phyloP scores from a whole-genome alignment of 2,888 invertebrate species.

The Ormyrus pomaceus region DNA sequence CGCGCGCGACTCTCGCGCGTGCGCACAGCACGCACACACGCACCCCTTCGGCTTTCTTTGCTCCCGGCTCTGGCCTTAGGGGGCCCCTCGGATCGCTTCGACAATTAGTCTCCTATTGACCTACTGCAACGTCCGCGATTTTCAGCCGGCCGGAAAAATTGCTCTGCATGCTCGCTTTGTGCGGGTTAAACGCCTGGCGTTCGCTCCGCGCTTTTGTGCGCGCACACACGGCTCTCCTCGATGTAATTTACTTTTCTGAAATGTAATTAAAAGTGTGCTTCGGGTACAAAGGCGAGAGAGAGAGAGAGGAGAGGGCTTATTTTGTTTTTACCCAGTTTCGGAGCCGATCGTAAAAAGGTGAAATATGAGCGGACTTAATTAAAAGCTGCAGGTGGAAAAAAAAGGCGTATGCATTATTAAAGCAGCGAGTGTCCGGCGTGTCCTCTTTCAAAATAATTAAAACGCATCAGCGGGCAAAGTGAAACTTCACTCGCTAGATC shows the following conservation, averaged over 20 bases:
- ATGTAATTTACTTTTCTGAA: neutral
- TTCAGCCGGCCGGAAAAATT: conserved; percentile 46
- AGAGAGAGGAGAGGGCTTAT: neutral
- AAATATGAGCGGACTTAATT: neutral
- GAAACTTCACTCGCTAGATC: conserved; percentile 7
- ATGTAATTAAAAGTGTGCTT: too few relatives aligned
- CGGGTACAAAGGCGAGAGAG: too few relatives aligned
- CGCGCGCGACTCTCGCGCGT: conserved; percentile 53
- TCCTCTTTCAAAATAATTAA: conserved; percentile 13
- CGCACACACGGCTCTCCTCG: neutral
- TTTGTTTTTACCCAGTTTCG: neutral
- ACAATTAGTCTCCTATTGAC: conserved; percentile 72
- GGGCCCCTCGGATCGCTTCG: conserved; percentile 62
- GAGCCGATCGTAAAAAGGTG: neutral
- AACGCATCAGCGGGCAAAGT: neutral
- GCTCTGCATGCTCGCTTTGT: conserved; percentile 10
- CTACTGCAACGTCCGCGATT: conserved; percentile 59
- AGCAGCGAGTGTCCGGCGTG: neutral
- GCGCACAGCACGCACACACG: conserved; percentile 33
- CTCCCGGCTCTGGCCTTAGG: conserved; percentile 43
- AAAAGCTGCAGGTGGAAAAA: neutral
- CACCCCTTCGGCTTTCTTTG: conserved; percentile 27
- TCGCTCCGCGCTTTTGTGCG: conserved; percentile 11
- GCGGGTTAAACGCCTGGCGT: too few relatives aligned
- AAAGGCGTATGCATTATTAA: neutral